Evolutionary conservation across 2,113 vertebrate genomes (phyloP), one percentile per base, ranked within the genome.

Genomic region (Trematocara stigmaticum): DNA sequence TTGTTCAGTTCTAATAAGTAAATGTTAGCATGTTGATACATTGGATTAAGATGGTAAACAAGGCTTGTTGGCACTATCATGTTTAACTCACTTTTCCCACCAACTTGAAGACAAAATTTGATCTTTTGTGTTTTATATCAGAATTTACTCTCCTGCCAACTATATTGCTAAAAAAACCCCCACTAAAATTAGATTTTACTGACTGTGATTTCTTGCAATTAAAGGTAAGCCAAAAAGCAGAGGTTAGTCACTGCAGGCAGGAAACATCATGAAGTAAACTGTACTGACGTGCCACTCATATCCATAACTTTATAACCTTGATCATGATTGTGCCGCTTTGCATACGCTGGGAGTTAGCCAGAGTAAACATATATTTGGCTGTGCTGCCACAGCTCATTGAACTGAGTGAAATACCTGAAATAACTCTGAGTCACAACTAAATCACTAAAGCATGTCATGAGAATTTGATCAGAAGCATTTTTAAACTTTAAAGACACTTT

Each of bases 101-200:
- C 26, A 51, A 51, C 10, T 40, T 66, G n/a, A 76, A 76, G 53
- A 57, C 56, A 23, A 31, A 7, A 87, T 87, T 61, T 76, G 26
- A 89, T 88, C 78, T 92, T 81, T 56, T 82, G 40, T 49, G 1
- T 79, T 34, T 92, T 69, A 89, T 55, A 69, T 71, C 59, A 81
- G 59, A 76, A 82, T 40, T 49, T 42, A 79, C 52, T 45, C 23
- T 61, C 18, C 11, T 57, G 45, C 23, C 53, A 64, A 42, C 74
- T 64, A 74, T 47, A 78, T 84, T 88, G 81, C n/a, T 40, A 5
- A 10, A 12, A 57, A 52, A 82, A 20, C 2, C 3, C 26, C 26
- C 23, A 78, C 78, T 61, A 31, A 20, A 49, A 15, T 23, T 5
- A 52, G 12, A 34, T 79, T 87, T 85, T 85, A 26, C 42, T 49